phyloP scores from a whole-genome alignment of 2,113 vertebrate genomes.

The Dromas ardeola region DNA sequence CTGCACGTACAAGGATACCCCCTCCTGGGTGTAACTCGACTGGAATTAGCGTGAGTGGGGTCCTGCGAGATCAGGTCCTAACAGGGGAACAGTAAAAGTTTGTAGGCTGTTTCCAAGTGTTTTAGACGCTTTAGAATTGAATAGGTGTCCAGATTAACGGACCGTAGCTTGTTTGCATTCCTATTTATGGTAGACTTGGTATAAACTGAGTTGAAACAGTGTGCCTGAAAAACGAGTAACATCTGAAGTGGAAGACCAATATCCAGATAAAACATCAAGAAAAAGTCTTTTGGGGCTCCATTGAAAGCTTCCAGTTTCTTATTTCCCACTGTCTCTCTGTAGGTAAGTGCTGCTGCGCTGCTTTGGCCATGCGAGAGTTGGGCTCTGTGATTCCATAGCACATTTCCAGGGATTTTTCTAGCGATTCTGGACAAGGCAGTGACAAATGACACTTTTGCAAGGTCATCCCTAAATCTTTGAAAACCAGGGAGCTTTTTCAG shows the following conservation, averaged over 20 bases:
- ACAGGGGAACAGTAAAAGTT: background rate
- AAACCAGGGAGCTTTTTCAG: conserved; percentile 10
- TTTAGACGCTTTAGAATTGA: background rate
- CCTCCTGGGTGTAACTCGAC: background rate
- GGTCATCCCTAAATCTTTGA: conserved; percentile 36
- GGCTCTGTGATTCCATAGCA: background rate
- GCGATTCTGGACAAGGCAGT: background rate
- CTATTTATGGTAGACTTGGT: background rate
- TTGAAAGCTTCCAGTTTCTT: background rate
- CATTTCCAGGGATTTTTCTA: conserved; percentile 4
- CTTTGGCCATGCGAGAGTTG: background rate
- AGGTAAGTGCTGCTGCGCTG: background rate
- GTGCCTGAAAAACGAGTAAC: background rate
- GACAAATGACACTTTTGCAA: conserved; percentile 38
- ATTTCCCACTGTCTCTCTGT: background rate
- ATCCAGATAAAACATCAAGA: background rate
- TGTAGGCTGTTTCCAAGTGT: background rate
- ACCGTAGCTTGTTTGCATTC: background rate
- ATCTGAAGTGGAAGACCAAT: background rate
- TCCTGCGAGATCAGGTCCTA: background rate
- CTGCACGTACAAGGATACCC: background rate
- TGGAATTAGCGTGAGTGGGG: background rate
- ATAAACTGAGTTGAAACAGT: background rate
- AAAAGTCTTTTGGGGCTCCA: background rate
- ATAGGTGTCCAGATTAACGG: conserved; percentile 1